Conservation (phyloP, 2,888 invertebrate genomes). For the Chaitophorus viminalis region DNA sequence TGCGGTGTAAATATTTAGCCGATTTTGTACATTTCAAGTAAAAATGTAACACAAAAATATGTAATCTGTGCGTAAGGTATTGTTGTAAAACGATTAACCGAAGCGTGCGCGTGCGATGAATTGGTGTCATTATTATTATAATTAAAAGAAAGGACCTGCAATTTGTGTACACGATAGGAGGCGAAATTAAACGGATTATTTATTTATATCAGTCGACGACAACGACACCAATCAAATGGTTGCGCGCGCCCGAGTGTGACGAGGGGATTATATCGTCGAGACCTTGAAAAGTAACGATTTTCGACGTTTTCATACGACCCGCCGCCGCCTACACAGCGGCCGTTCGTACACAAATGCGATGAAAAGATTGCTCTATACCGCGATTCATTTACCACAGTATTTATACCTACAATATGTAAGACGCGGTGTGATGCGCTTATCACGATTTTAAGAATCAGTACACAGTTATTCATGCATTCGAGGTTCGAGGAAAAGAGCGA, state of each 20-base stretch:
- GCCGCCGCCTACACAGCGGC: not conserved
- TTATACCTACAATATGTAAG: not conserved
- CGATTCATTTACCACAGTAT: not conserved
- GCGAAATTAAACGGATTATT: conserved; percentile 5
- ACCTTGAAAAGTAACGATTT: conserved; percentile 61
- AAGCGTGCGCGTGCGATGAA: too few relatives aligned
- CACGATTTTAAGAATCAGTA: not conserved
- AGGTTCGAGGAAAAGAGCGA: too few relatives aligned
- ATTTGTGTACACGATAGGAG: not conserved
- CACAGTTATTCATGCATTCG: too few relatives aligned
- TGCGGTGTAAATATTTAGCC: not conserved
- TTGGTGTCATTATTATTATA: not conserved
- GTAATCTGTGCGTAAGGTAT: too few relatives aligned
- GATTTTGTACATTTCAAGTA: too few relatives aligned
- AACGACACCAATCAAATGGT: not conserved
- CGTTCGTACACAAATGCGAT: not conserved
- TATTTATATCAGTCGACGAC: not conserved
- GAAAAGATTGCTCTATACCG: not conserved
- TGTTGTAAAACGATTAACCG: too few relatives aligned
- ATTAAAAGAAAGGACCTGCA: not conserved
- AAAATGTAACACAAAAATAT: too few relatives aligned
- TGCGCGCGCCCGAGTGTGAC: conserved; percentile 1
- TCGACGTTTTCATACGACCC: conserved; percentile 48
- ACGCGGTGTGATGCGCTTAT: not conserved
- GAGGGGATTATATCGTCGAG: conserved; percentile 29